Evolutionary conservation across 2,888 invertebrate species (phyloP), one percentile per base, ranked within the genome.

Genomic region (Horisme vitalbata): DNA sequence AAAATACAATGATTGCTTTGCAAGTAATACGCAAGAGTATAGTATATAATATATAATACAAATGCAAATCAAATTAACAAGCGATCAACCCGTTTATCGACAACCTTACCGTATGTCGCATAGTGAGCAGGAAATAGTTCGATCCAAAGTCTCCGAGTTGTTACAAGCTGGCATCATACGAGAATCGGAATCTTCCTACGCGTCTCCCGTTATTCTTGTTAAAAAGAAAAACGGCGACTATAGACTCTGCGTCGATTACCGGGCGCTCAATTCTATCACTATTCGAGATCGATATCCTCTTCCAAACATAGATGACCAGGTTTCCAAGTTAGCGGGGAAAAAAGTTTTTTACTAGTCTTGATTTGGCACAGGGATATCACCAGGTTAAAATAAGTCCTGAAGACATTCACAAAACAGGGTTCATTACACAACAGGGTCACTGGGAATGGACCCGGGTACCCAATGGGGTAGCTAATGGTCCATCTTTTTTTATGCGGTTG

Each of bases 191-290:
- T 64, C 63, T 1, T 30, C 35, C 24, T 63, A 50, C 34, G 57
- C 64, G 7, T 61, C 54, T 4, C 62, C 62, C n/a, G n/a, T n/a
- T n/a, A n/a, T n/a, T n/a, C n/a, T n/a, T n/a, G n/a, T n/a, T n/a
- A n/a, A n/a, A n/a, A n/a, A n/a, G n/a, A n/a, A n/a, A n/a, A n/a
- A n/a, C n/a, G 55, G 64, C 0, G 61, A 61, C 1, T 41, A 35
- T 23, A 44, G 66, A 2, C 24, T 65, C 1, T 66, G 63, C 28
- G 31, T 27, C 5, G 68, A 65, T 20, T 64, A 62, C 26, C 43
- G 63, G 0, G 57, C 47, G 0, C 21, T 65, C 4, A 63, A 65
- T 21, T 36, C 52, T 0, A 51, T 61, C 0, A 64, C 64, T 0
- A 10, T 64, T 0, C 47, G 47, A 13, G 64, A 66, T 32, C 52